Percentiles rank a stretch among this genome's conserved stretches.
These are phyloP conservation scores for Zapornia atra DNA, from an alignment of 2,113 vertebrate species.

Conservation along the genomic window DNA sequence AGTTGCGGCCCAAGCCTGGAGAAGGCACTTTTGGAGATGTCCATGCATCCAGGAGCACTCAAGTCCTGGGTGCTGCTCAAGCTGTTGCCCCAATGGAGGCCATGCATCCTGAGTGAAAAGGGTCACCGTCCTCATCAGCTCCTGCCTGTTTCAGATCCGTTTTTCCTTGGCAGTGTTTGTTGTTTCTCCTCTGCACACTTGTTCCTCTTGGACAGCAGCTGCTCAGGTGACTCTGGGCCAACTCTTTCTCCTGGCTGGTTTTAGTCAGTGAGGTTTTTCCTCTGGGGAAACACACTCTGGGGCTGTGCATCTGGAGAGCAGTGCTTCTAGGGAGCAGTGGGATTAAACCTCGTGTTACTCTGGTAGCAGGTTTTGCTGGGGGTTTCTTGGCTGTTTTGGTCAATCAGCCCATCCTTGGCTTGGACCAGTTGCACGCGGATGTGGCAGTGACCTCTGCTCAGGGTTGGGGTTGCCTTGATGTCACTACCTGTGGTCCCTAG, in stretches of 20 bases:
- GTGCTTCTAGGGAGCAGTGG: neutral
- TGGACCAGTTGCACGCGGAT: fast-evolving
- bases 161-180: neutral
- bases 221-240: neutral
- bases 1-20: neutral
- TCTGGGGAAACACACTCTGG: neutral
- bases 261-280: neutral
- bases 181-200: neutral
- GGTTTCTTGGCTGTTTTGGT: neutral
- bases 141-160: neutral
- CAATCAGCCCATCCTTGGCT: neutral
- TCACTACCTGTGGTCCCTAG: neutral
- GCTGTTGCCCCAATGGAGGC: neutral
- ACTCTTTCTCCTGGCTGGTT: neutral
- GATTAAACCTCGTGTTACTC: neutral
- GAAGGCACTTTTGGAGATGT: neutral
- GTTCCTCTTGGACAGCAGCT: constrained; percentile 33
- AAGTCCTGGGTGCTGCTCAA: neutral
- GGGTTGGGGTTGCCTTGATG: neutral
- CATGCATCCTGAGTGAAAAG: neutral
- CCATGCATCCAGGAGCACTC: neutral
- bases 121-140: neutral
- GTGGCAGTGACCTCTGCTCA: neutral
- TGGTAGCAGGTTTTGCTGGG: neutral
- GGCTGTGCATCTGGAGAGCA: neutral